Evolutionary conservation across 2,113 vertebrate species (phyloP), one percentile per base, ranked within the genome.

Genomic region (Amphilophus citrinellus): DNA sequence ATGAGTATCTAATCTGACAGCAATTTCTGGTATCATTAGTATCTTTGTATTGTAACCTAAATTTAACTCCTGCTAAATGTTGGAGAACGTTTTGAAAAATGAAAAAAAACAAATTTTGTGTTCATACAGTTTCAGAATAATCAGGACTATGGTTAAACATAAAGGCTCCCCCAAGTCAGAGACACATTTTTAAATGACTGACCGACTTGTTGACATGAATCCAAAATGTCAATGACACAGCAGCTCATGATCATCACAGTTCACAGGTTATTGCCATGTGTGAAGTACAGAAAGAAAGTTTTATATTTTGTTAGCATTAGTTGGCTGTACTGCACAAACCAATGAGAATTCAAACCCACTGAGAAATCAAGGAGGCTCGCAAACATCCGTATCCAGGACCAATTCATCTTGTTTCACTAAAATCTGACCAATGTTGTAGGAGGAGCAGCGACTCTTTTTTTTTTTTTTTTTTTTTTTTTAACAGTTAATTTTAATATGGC

Each of bases 391-490:
- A 50, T 1, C 47, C 42, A 68, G 65, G 10, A 63, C 35, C 13
- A 14, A 39, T 39, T 22, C n/a, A 65, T 42, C 35, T 65, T 8
- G 3, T 22, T 37, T 65, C 42, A 50, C 65, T 71, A 50, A 50
- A 71, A 50, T 71, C 18, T 30, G 42, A 50, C 27, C 65, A 50
- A 50, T 50, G 42, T 42, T 27, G 14, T 68, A 9, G 42, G 42
- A 68, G 42, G 42, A 68, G 22, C 1, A 68, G 42, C 7, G 22
- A 50, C 18, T 68, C 39, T 50, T 68, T 9, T 68, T 13, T 50
- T 2, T 22, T 42, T 22, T 44, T 68, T 42, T 13, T 5, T 42
- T 13, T 9, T 11, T 1, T 0, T 0, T 0, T 24, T 71, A 53
- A 53, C 7, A 73, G 53, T 8, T 13, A 32, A 73, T 73, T 73